phyloP scores from a whole-genome alignment of 2,113 vertebrate species.

The Telmatochromis sp. region DNA sequence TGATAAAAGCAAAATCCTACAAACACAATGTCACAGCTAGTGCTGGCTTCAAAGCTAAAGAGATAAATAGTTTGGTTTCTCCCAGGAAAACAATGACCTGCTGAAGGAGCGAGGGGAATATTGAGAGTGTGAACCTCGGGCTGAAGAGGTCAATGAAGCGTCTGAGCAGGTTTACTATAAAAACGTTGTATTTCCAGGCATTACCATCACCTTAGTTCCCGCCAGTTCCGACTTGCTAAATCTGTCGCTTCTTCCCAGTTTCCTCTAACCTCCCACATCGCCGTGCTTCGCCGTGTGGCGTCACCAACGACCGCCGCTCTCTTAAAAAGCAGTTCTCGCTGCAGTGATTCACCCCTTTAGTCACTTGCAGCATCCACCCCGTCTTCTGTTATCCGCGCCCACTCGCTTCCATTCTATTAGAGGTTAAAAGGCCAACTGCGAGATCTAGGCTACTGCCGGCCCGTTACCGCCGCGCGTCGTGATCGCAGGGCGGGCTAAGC shows the following conservation, averaged over 20 bases:
- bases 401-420: not conserved
- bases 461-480: not conserved
- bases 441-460: not conserved
- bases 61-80: not conserved
- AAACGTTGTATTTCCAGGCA: fast-evolving
- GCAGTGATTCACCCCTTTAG: not conserved
- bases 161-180: not conserved
- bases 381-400: not conserved
- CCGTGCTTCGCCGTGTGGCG: not conserved
- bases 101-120: not conserved
- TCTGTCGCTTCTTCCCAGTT: not conserved
- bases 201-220: not conserved
- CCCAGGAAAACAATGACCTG: not conserved
- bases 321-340: not conserved
- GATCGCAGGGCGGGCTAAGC: not conserved
- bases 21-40: not conserved
- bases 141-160: not conserved
- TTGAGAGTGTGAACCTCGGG: not conserved
- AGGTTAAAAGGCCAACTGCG: not conserved
- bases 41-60: not conserved
- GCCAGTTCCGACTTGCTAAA: not conserved
- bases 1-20: not conserved
- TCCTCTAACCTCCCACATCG: not conserved
- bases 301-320: not conserved
- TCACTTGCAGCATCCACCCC: not conserved